Evolutionary conservation across 2,888 invertebrate genomes (phyloP).

Genomic region (Ramazzottius varieornatus): DNA sequence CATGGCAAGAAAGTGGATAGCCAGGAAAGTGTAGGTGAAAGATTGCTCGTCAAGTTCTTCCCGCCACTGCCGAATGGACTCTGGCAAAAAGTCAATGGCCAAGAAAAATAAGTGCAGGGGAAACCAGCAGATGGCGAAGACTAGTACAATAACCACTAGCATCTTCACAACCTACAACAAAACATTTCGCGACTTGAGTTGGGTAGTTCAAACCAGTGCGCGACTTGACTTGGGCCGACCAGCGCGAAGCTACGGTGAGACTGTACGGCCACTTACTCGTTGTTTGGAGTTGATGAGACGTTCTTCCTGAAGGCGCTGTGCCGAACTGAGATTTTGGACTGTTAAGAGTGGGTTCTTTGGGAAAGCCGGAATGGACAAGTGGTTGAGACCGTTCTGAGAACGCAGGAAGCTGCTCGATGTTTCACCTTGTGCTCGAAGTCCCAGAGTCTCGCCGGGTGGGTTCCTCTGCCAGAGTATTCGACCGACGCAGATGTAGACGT

Average conservation of each 20-base stretch:
- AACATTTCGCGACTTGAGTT: neutral
- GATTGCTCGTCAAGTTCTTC: neutral
- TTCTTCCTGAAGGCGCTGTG: neutral
- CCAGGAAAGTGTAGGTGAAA: slow-evolving; percentile 2
- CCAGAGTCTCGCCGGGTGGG: slow-evolving; percentile 4
- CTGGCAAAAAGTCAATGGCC: slow-evolving; percentile 4
- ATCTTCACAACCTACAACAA: slow-evolving; percentile 6
- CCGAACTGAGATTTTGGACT: neutral
- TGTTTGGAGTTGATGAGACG: neutral
- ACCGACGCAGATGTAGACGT: slow-evolving; percentile 5
- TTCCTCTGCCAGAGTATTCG: slow-evolving; percentile 3
- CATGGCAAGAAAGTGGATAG: slow-evolving; percentile 6
- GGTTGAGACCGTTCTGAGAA: too few relatives aligned
- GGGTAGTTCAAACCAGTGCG: too few relatives aligned
- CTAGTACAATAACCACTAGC: slow-evolving; percentile 5
- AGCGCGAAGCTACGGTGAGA: too few relatives aligned
- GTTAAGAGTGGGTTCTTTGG: too few relatives aligned
- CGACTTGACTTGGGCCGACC: too few relatives aligned
- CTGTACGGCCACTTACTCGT: neutral
- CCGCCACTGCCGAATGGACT: neutral
- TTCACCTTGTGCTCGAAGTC: too few relatives aligned
- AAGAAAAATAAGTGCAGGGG: slow-evolving; percentile 6
- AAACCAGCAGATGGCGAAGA: slow-evolving; percentile 6
- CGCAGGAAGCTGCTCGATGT: too few relatives aligned
- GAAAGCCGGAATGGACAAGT: too few relatives aligned